Evolutionary conservation across 1,140 invertebrate species (phyloP).

Genomic region (Aphelenchoides fujianensis): DNA sequence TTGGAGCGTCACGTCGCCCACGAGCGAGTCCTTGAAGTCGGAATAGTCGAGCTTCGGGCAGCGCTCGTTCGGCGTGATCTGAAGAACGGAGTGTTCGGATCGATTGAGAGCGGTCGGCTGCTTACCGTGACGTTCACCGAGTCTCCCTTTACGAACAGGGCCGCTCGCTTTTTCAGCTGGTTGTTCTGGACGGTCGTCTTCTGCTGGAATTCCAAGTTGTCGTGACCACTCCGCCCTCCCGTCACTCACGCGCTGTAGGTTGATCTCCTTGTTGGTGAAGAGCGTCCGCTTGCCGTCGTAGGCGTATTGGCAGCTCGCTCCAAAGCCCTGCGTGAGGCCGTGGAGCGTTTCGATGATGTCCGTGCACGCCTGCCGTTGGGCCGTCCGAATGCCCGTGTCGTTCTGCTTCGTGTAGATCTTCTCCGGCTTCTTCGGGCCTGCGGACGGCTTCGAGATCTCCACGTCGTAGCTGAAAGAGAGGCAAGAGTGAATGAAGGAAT

Average conservation of each 20-base stretch:
- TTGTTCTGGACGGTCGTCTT: neutral
- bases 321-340: neutral
- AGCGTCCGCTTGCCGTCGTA: slow-evolving; percentile 17
- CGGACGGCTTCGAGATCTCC: neutral
- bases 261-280: slow-evolving; percentile 4
- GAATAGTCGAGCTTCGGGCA: slow-evolving; percentile 13
- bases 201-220: neutral
- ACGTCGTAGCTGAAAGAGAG: slow-evolving; percentile 4
- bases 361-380: slow-evolving; percentile 70
- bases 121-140: neutral
- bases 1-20: neutral
- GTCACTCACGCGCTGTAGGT: neutral
- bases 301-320: neutral
- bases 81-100: neutral
- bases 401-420: slow-evolving; percentile 7
- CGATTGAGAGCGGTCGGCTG: too few relatives aligned
- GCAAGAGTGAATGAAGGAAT: neutral
- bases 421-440: neutral
- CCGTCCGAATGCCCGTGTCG: slow-evolving; percentile 64
- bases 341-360: slow-evolving; percentile 17
- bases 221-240: neutral
- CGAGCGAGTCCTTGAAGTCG: slow-evolving; percentile 8
- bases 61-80: slow-evolving; percentile 23
- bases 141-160: neutral
- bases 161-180: neutral